Percentiles rank a stretch among this genome's conserved stretches.
Evolutionary conservation across 2,888 invertebrate genomes (phyloP).

Genomic region (Eustalomyia histrio): DNA sequence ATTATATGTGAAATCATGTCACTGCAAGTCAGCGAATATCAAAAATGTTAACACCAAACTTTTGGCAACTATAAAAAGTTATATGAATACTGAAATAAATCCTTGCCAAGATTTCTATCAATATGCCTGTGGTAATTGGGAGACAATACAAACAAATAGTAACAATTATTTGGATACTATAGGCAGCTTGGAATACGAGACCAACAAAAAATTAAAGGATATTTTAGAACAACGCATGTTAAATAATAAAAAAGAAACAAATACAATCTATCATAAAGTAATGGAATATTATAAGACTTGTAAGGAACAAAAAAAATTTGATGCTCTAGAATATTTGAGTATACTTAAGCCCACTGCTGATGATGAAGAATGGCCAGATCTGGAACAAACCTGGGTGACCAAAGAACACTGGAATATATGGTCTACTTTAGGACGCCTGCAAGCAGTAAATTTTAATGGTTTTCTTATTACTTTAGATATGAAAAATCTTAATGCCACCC

Average conservation of each 20-base stretch:
- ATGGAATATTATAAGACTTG: constrained; percentile 64
- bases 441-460: constrained; percentile 61
- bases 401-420: constrained; percentile 57
- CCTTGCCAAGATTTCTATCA: constrained; percentile 68
- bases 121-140: constrained; percentile 69
- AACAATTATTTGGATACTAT: constrained; percentile 60
- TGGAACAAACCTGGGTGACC: neutral
- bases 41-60: constrained; percentile 34
- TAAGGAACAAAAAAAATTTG: constrained; percentile 49
- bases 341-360: constrained; percentile 56
- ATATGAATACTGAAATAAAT: constrained; percentile 54
- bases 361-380: constrained; percentile 60
- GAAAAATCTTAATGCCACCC: constrained; percentile 65
- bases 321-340: constrained; percentile 62
- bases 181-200: constrained; percentile 60
- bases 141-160: constrained; percentile 41
- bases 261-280: constrained; percentile 60
- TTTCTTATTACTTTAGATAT: constrained; percentile 62
- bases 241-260: constrained; percentile 33
- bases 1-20: neutral
- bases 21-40: neutral
- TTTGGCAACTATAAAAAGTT: constrained; percentile 54
- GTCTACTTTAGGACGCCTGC: constrained; percentile 62
- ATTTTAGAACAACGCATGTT: constrained; percentile 38
- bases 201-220: constrained; percentile 44